Percentiles rank a stretch among this genome's conserved stretches.
phyloP scores from a whole-genome alignment of 2,113 vertebrate genomes.

The Phaetusa simplex region DNA sequence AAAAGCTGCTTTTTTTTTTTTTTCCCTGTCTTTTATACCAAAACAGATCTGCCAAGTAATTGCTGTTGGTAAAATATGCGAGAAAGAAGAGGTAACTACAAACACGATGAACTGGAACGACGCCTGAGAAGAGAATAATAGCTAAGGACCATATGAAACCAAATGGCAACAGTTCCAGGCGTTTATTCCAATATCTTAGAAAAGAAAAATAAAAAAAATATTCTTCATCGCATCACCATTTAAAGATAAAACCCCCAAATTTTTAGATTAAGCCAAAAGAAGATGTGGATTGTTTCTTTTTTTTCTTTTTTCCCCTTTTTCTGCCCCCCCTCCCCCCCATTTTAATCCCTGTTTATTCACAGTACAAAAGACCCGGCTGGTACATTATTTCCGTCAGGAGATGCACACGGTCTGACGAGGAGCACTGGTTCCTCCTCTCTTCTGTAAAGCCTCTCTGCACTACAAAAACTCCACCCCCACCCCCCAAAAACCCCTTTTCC shows the following conservation, averaged over 20 bases:
- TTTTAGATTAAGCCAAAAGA: not conserved
- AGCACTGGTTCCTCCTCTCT: not conserved
- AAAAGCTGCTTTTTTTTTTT: not conserved
- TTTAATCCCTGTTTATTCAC: not conserved
- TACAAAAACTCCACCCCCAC: not conserved
- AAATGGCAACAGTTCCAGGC: slow-evolving; percentile 5
- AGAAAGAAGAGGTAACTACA: not conserved
- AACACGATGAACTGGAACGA: not conserved
- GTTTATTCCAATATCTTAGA: slow-evolving; percentile 42
- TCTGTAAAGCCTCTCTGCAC: not conserved
- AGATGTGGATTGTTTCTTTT: not conserved
- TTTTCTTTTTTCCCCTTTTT: not conserved
- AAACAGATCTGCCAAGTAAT: slow-evolving; percentile 23
- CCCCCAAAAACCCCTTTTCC: not conserved
- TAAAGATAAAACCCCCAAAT: not conserved
- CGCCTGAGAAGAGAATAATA: not conserved
- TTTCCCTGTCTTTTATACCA: not conserved
- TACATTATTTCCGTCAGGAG: not conserved
- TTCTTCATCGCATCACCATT: slow-evolving; percentile 5
- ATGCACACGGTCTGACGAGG: not conserved
- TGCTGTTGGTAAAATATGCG: not conserved
- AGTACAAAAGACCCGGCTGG: not conserved
- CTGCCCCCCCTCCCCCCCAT: not conserved
- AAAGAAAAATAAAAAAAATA: slow-evolving; percentile 15
- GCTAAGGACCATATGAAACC: slow-evolving; percentile 35